Evolutionary conservation across 2,888 invertebrate genomes (phyloP), one percentile per base, ranked within the genome.

Genomic region (Serripes groenlandicus): DNA sequence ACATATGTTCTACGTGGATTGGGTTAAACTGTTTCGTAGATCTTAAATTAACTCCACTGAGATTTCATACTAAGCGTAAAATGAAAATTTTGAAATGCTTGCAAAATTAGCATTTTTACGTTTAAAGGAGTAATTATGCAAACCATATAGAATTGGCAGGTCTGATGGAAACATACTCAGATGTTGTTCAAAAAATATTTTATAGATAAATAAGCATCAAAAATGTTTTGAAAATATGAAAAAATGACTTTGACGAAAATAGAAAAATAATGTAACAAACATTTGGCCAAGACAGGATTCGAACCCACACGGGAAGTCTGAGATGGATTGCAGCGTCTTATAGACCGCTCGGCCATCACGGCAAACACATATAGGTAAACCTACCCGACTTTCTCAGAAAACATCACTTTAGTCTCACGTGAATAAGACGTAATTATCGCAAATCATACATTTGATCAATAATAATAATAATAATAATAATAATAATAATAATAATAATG

Each of bases 201-300:
- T 34, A 34, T 64, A 3, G 64, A 64, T 34, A 64, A 64, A 64
- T 64, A 64, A 64, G 64, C 34, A 64, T 34, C 11, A 64, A 64
- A 34, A 64, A 28, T 64, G 64, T 64, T 64, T 64, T 64, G 64
- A 64, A 64, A 64, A 28, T 30, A 64, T 64, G 64, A 34, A 64
- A 62, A 64, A 30, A 64, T 64, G 64, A 64, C 64, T 34, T 64
- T 64, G 34, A 64, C 64, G 34, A 64, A 7, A 64, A 64, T 64
- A 64, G n/a, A 30, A 21, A 64, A 30, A 34, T 64, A 64, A 64
- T 64, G 32, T 64, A 64, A 64, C 64, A 64, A 64, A 64, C 64
- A 64, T 64, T 64, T 64, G 32, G 34, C 64, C 64, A 64, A 64
- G 64, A 34, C 64, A 64, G 64, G 64, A 64, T 64, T 64, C 64